Evolutionary conservation across 2,888 invertebrate species (phyloP).

Genomic region (Leptothorax acervorum): DNA sequence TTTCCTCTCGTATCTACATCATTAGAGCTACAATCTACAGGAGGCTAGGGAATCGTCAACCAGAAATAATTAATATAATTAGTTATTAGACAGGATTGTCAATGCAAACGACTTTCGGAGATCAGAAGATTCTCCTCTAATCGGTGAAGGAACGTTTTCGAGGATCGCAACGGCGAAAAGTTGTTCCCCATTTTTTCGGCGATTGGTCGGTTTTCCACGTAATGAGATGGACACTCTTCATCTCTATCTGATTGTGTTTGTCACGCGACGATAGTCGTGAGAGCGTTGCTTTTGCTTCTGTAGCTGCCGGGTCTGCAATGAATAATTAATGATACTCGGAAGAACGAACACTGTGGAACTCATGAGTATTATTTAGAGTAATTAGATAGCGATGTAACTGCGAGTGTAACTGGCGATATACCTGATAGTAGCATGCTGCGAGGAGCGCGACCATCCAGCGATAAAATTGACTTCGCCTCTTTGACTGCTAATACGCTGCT

Average conservation of each 20-base stretch:
- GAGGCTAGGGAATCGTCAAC: conserved; percentile 2
- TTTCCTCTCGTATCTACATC: conserved; percentile 8
- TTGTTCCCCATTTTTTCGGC: not conserved
- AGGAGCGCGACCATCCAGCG: conserved; percentile 83
- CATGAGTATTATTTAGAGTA: not conserved
- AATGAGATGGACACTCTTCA: conserved; percentile 53
- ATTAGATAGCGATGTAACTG: conserved; percentile 7
- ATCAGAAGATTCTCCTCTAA: not conserved
- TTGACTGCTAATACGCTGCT: conserved; percentile 77
- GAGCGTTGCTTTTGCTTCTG: conserved; percentile 74
- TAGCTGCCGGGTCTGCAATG: conserved; percentile 74
- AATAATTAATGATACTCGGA: conserved; percentile 15
- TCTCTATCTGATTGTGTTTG: conserved; percentile 37
- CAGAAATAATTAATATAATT: conserved; percentile 16
- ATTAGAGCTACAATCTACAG: not conserved
- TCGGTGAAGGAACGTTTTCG: not conserved
- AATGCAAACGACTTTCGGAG: not conserved
- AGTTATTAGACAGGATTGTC: conserved; percentile 4
- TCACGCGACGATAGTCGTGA: conserved; percentile 83
- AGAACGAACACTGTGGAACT: not conserved
- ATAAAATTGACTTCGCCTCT: conserved; percentile 80
- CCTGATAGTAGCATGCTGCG: conserved; percentile 84
- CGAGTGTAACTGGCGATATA: conserved; percentile 58
- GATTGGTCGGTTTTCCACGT: not conserved
- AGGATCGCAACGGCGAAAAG: not conserved